Conservation (phyloP, 2,888 invertebrate genomes). For the Maniola hyperantus region DNA sequence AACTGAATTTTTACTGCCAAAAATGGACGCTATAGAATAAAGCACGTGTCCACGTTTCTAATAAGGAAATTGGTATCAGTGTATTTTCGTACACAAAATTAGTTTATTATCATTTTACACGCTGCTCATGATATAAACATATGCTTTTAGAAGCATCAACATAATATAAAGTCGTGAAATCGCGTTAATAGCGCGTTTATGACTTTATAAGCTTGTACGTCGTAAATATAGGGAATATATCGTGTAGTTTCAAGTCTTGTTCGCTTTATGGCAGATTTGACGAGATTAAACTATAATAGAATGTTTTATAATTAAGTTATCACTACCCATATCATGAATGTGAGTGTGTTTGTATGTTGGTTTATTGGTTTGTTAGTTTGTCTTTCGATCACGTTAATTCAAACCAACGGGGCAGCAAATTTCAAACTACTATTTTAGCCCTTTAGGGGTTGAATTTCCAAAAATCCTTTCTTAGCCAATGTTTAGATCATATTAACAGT, state of each 20-base stretch:
- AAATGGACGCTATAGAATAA: neutral
- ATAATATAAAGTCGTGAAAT: slow-evolving; percentile 16
- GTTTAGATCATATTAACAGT: too few relatives aligned
- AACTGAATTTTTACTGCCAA: neutral
- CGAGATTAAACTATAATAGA: neutral
- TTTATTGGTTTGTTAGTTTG: too few relatives aligned
- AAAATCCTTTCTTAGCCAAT: too few relatives aligned
- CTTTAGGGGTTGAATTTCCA: too few relatives aligned
- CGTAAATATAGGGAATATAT: slow-evolving; percentile 21
- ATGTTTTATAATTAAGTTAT: neutral
- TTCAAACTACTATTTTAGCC: too few relatives aligned
- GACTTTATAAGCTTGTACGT: slow-evolving; percentile 16
- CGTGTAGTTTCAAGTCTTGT: slow-evolving; percentile 8
- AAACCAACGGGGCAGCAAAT: too few relatives aligned
- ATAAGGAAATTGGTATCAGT: slow-evolving; percentile 18
- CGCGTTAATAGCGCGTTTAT: slow-evolving; percentile 16
- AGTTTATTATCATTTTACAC: slow-evolving; percentile 11
- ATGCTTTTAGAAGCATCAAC: slow-evolving; percentile 9
- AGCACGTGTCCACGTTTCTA: slow-evolving; percentile 2
- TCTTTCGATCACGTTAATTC: too few relatives aligned
- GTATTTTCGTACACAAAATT: slow-evolving; percentile 8
- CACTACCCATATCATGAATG: too few relatives aligned
- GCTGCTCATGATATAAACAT: slow-evolving; percentile 15
- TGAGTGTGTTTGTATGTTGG: too few relatives aligned
- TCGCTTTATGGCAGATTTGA: slow-evolving; percentile 3